Conservation (phyloP, 2,888 invertebrate genomes). For the Catocala nupta region DNA sequence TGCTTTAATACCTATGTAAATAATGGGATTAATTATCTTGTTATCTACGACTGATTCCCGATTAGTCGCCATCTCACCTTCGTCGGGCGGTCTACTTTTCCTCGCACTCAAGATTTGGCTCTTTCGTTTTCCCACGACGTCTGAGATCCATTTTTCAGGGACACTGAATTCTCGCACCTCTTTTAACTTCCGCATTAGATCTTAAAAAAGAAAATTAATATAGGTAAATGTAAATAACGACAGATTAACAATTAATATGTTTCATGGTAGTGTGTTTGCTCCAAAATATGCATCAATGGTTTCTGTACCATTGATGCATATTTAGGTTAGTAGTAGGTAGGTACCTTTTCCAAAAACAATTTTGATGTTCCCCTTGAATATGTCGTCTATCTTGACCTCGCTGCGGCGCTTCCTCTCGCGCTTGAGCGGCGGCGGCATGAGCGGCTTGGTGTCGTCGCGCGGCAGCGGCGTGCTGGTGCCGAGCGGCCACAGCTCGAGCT, state of each 20-base stretch:
- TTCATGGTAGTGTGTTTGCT: too few relatives aligned
- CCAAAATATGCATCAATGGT: too few relatives aligned
- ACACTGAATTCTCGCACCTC: constrained; percentile 56
- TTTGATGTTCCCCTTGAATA: constrained; percentile 43
- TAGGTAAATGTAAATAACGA: not conserved
- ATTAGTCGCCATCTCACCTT: constrained; percentile 4
- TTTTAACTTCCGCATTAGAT: constrained; percentile 38
- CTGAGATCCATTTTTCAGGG: constrained; percentile 51
- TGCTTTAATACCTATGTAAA: too few relatives aligned
- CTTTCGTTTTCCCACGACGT: constrained; percentile 54
- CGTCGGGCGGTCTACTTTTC: constrained; percentile 22
- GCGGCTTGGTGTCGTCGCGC: constrained; percentile 19
- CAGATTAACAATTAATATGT: too few relatives aligned
- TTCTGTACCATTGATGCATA: too few relatives aligned
- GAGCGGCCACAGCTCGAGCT: not conserved
- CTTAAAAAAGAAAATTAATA: constrained; percentile 36
- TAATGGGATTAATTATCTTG: too few relatives aligned
- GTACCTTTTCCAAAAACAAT: constrained; percentile 59
- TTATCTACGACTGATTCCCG: too few relatives aligned
- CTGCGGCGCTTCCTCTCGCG: constrained; percentile 60
- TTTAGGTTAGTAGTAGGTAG: too few relatives aligned
- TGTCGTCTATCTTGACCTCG: constrained; percentile 45
- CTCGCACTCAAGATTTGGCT: constrained; percentile 45
- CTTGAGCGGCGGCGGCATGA: constrained; percentile 12
- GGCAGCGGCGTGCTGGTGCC: constrained; percentile 30